These are phyloP conservation scores for cat (Felis catus) DNA, from an alignment of 2,113 vertebrate species.

Conservation along the genomic window DNA sequence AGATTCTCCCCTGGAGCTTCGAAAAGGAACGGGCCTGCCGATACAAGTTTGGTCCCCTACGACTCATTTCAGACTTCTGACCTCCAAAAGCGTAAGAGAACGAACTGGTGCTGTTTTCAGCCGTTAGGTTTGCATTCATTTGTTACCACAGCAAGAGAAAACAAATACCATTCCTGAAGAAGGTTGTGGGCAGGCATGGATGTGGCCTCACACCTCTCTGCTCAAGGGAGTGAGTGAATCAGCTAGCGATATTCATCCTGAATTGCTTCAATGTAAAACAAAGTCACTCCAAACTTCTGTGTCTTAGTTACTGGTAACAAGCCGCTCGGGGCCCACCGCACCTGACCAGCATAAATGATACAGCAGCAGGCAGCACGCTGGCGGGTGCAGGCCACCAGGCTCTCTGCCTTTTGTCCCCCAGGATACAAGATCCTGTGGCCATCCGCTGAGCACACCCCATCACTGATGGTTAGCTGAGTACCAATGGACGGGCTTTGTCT, in stretches of 20 bases:
- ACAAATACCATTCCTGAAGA: too few relatives aligned
- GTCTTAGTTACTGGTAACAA: background rate
- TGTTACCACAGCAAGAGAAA: background rate
- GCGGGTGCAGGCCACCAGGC: background rate
- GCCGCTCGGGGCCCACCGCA: background rate
- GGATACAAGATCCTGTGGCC: background rate
- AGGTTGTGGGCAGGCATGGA: accelerated
- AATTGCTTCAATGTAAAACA: background rate
- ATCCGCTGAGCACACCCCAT: background rate
- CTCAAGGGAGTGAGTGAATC: background rate
- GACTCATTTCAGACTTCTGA: background rate
- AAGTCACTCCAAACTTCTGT: background rate
- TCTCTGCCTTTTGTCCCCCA: background rate
- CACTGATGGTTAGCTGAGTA: background rate
- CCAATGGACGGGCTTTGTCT: background rate
- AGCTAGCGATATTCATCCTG: background rate
- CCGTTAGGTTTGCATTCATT: too few relatives aligned
- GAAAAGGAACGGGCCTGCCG: background rate
- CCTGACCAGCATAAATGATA: background rate
- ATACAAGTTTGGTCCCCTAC: background rate
- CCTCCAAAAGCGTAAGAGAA: background rate
- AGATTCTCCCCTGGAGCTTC: background rate
- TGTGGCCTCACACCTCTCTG: background rate
- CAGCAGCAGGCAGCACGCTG: background rate
- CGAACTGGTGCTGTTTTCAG: background rate